Percentiles rank a stretch among this genome's conserved stretches.
Conservation (phyloP, 1,140 invertebrate species). For the Idris sp. region DNA sequence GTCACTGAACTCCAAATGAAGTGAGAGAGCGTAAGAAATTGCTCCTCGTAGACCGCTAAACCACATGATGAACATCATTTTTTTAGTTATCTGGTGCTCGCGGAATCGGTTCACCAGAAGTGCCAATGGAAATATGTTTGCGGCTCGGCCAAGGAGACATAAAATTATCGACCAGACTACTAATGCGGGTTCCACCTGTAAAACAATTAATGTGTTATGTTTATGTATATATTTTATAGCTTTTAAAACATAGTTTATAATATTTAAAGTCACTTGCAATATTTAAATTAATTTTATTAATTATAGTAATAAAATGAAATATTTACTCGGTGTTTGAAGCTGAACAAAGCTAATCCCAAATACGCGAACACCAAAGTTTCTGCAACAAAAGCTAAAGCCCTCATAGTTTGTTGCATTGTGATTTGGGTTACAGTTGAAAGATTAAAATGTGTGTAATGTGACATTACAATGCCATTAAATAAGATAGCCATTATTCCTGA, state of each 20-base stretch:
- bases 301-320: no score
- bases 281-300: no score
- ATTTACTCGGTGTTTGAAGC: constrained; percentile 88
- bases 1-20: constrained; percentile 96
- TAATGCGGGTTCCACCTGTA: constrained; percentile 84
- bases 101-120: constrained; percentile 96
- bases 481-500: constrained; percentile 99
- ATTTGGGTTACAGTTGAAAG: constrained; percentile 98
- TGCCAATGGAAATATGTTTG: constrained; percentile 97
- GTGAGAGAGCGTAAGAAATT: constrained; percentile 97
- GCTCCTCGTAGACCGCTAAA: constrained; percentile 97
- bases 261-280: no score
- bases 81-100: constrained; percentile 97
- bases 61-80: constrained; percentile 99
- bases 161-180: constrained; percentile 96
- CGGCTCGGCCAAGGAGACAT: constrained; percentile 94
- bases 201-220: not conserved
- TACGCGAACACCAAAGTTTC: constrained; percentile 99
- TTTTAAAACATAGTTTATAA: no score
- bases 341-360: constrained; percentile 97
- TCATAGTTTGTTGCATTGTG: constrained; percentile 99
- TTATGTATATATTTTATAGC: no score
- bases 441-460: constrained; percentile 99
- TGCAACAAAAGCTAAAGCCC: constrained; percentile 97
- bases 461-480: constrained; percentile 99